Conservation (phyloP, 1,140 invertebrate species). For the Sycophila sp. region DNA sequence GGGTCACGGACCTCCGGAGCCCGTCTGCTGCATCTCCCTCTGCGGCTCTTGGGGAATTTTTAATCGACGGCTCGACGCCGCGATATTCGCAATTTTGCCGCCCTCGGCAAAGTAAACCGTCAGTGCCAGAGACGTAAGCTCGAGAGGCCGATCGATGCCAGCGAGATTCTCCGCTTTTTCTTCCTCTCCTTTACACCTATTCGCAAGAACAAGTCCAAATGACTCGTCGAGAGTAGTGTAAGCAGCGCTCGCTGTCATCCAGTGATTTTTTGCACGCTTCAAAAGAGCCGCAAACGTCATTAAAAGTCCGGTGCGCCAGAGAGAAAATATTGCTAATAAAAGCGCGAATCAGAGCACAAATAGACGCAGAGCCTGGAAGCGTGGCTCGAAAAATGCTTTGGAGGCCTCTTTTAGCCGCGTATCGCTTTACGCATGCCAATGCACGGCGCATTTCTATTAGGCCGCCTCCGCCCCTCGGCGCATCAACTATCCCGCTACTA, state of each 20-base stretch:
- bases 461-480: not conserved
- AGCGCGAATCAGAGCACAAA: too few relatives aligned
- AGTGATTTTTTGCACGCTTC: not conserved
- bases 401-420: not conserved
- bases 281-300: not conserved
- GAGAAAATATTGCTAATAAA: not conserved
- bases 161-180: conserved; percentile 2
- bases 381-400: not conserved
- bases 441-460: conserved; percentile 11
- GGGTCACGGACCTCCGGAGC: conserved; percentile 48
- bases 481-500: conserved; percentile 9
- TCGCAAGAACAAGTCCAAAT: too few relatives aligned
- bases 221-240: too few relatives aligned
- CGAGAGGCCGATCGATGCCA: conserved; percentile 21
- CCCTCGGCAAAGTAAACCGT: conserved; percentile 37
- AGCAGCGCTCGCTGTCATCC: too few relatives aligned
- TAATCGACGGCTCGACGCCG: conserved; percentile 46
- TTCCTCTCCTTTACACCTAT: conserved; percentile 6
- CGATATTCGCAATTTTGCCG: conserved; percentile 53
- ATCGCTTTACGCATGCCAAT: not conserved
- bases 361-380: not conserved
- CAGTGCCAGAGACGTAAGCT: conserved; percentile 24
- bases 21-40: not conserved
- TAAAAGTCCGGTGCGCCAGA: not conserved
- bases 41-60: conserved; percentile 49